Evolutionary conservation across 2,797 vertebrate species (phyloP).

Genomic region (Fratercula arctica): DNA sequence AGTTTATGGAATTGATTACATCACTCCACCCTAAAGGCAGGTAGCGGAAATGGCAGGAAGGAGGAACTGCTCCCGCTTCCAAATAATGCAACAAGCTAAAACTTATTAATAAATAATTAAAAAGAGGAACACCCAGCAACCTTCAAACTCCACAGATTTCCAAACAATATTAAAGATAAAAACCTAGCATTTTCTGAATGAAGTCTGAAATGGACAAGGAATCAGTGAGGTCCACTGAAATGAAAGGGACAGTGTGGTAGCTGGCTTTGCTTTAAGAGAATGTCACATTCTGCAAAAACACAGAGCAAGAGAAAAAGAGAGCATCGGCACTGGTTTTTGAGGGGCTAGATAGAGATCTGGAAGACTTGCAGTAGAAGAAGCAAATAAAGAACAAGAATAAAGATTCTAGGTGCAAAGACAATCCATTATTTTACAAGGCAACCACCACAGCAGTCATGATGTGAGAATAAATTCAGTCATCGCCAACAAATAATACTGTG

Average conservation of each 20-base stretch:
- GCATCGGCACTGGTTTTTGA: neutral
- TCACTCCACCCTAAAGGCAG: neutral
- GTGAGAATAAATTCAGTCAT: neutral
- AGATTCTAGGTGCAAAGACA: neutral
- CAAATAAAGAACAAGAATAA: neutral
- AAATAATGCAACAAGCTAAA: neutral
- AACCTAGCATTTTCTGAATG: neutral
- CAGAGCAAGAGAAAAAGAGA: neutral
- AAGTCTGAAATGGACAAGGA: neutral
- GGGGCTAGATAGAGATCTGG: neutral
- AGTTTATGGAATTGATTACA: neutral
- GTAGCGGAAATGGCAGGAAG: neutral
- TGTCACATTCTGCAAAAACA: neutral
- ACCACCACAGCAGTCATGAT: neutral
- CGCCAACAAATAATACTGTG: neutral
- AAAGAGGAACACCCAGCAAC: neutral
- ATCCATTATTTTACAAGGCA: neutral
- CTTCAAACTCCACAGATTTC: neutral
- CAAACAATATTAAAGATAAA: neutral
- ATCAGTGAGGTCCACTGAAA: neutral
- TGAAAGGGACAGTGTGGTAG: neutral
- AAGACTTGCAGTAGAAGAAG: neutral
- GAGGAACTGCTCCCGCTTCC: neutral
- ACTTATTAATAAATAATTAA: neutral
- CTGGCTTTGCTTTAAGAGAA: neutral